These are phyloP conservation scores for Pseudococcus longispinus DNA, from an alignment of 2,888 invertebrate species.

Conservation along the genomic window DNA sequence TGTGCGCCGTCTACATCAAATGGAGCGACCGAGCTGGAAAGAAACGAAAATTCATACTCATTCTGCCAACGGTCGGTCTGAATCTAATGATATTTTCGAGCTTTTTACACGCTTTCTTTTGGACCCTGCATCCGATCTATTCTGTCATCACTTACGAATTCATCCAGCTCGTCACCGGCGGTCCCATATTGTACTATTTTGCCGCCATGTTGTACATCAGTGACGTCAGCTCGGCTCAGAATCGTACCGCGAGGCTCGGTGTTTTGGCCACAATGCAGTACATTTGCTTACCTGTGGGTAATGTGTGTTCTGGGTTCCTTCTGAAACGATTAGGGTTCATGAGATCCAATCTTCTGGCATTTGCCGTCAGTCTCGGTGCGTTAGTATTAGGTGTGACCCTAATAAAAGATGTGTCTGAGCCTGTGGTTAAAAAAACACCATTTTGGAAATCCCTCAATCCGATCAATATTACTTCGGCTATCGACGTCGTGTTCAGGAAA, in stretches of 20 bases:
- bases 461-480: not conserved
- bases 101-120: conserved; percentile 59
- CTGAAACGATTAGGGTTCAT: not conserved
- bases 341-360: not conserved
- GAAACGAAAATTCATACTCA: conserved; percentile 57
- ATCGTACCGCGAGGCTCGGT: not conserved
- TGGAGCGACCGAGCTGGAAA: conserved; percentile 50
- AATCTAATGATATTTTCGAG: conserved; percentile 58
- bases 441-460: conserved; percentile 21
- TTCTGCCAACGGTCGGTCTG: conserved; percentile 58
- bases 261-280: conserved; percentile 16
- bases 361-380: not conserved
- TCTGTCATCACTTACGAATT: not conserved
- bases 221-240: not conserved
- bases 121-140: conserved; percentile 58
- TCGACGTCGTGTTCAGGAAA: not conserved
- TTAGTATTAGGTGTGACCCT: not conserved
- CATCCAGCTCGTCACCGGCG: not conserved
- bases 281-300: not conserved
- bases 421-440: not conserved
- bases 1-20: not conserved
- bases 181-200: conserved; percentile 20
- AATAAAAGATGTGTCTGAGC: not conserved
- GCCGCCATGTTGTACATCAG: conserved; percentile 29
- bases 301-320: conserved; percentile 6